Evolutionary conservation across 2,113 vertebrate species (phyloP).

Genomic region (Macrotis lagotis): DNA sequence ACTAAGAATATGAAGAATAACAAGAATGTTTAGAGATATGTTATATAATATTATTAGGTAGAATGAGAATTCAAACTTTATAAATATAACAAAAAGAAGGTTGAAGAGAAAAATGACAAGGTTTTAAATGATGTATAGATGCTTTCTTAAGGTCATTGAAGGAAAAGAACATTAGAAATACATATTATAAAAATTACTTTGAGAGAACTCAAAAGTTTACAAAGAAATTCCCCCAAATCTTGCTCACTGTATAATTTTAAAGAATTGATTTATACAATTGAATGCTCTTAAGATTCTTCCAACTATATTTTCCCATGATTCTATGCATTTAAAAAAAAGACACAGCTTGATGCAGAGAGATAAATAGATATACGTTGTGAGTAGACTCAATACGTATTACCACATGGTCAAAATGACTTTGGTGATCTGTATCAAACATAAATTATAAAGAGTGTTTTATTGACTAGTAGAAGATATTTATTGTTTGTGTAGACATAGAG

Average conservation of each 20-base stretch:
- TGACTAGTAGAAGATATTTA: neutral
- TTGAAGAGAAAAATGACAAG: neutral
- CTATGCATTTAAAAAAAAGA: neutral
- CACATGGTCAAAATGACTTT: neutral
- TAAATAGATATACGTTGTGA: neutral
- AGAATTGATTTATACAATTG: neutral
- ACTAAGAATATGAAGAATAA: neutral
- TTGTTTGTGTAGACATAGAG: neutral
- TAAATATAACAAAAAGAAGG: neutral
- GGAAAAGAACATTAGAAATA: neutral
- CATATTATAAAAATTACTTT: neutral
- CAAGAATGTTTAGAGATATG: slow-evolving; percentile 14
- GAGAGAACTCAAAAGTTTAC: neutral
- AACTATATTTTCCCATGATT: slow-evolving; percentile 26
- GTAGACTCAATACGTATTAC: neutral
- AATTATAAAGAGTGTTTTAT: neutral
- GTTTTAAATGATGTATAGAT: neutral
- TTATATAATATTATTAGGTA: neutral
- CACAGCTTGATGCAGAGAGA: neutral
- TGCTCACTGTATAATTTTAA: neutral
- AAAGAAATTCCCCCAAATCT: neutral
- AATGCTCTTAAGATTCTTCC: slow-evolving; percentile 47
- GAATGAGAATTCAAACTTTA: slow-evolving; percentile 23
- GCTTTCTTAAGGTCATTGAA: neutral
- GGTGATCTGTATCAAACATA: neutral